Conservation (phyloP, 2,113 vertebrate genomes). For the Cyanoliseus patagonus region DNA sequence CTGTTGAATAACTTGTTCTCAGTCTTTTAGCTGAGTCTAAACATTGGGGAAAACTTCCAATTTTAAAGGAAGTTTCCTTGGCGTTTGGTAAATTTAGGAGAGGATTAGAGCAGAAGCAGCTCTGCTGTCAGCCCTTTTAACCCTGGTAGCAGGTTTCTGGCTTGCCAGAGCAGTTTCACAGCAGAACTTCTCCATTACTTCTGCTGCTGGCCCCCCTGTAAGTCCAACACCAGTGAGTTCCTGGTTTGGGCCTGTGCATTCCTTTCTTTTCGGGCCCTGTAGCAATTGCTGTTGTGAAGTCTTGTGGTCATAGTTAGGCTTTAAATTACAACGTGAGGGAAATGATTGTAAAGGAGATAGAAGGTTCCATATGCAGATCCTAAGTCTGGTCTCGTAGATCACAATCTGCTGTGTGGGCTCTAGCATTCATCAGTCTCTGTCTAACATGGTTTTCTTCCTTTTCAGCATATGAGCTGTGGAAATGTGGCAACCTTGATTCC, state of each 20-base stretch:
- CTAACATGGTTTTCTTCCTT: neutral
- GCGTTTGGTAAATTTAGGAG: fast-evolving
- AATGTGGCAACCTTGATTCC: neutral
- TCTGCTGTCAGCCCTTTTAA: neutral
- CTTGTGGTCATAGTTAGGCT: neutral
- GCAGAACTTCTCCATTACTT: neutral
- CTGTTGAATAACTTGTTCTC: neutral
- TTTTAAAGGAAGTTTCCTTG: neutral
- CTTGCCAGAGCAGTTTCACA: neutral
- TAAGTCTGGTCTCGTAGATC: neutral
- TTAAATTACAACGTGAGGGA: neutral
- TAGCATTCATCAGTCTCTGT: neutral
- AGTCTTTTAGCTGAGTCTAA: neutral
- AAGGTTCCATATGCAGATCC: neutral
- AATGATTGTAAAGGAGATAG: neutral
- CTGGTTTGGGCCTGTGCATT: neutral
- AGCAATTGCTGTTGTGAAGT: neutral
- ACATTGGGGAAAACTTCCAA: neutral
- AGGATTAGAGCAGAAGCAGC: neutral
- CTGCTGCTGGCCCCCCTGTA: neutral
- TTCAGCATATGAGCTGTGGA: neutral
- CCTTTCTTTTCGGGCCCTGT: neutral
- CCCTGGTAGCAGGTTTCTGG: neutral
- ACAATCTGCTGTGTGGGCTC: neutral
- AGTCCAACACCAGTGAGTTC: neutral